Conservation (phyloP, 2,888 invertebrate genomes). For the Prosapia bicincta region DNA sequence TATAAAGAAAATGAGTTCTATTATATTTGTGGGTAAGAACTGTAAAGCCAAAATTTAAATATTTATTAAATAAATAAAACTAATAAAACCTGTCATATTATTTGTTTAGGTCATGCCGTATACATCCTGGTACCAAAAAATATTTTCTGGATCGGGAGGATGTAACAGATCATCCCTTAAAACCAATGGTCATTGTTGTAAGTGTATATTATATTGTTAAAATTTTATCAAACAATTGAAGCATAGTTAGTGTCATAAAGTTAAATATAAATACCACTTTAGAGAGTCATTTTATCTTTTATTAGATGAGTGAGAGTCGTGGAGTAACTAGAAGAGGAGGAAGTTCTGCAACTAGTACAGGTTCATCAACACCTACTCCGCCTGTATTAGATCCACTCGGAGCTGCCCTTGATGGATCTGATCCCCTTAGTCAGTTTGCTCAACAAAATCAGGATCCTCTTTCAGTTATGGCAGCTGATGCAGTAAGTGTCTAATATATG, state of each 20-base stretch:
- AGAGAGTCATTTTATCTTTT: slow-evolving; percentile 28
- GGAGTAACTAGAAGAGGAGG: slow-evolving; percentile 49
- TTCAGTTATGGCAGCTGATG: slow-evolving; percentile 58
- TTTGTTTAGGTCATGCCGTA: slow-evolving; percentile 27
- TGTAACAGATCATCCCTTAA: slow-evolving; percentile 57
- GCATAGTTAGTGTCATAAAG: too few species aligned
- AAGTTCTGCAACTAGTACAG: slow-evolving; percentile 51
- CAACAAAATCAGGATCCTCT: slow-evolving; percentile 59
- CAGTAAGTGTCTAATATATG: slow-evolving; percentile 43
- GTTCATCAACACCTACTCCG: slow-evolving; percentile 50
- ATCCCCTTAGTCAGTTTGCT: slow-evolving; percentile 70
- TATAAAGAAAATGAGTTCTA: too few species aligned
- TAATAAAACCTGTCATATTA: neutral
- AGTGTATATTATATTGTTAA: slow-evolving; percentile 25
- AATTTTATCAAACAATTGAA: too few species aligned
- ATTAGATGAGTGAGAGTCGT: slow-evolving; percentile 54
- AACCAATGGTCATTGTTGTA: slow-evolving; percentile 51
- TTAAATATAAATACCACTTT: neutral
- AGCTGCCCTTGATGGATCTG: slow-evolving; percentile 63
- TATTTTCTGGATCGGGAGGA: slow-evolving; percentile 41
- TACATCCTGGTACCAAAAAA: slow-evolving; percentile 11
- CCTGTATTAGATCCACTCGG: slow-evolving; percentile 52
- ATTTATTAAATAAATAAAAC: neutral
- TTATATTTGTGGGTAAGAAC: too few species aligned
- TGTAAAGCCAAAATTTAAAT: too few species aligned